Evolutionary conservation across 2,888 invertebrate species (phyloP).

Genomic region (Carpatolechia fugitivella): DNA sequence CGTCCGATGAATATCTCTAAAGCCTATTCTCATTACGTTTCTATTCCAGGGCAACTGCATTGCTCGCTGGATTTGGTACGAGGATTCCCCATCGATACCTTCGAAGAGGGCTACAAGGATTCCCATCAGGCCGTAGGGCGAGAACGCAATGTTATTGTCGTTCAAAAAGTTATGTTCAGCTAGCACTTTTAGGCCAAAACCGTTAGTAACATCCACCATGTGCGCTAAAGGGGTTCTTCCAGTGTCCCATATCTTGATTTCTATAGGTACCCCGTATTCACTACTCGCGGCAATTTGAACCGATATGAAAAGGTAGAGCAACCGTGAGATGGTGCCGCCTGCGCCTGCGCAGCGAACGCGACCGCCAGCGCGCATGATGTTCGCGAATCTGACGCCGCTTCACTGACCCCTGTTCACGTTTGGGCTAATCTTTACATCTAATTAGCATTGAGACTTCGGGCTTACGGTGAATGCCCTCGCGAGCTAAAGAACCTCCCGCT

Average conservation of each 20-base stretch:
- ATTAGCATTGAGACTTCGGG: slow-evolving; percentile 60
- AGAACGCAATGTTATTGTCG: slow-evolving; percentile 90
- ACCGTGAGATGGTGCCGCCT: slow-evolving; percentile 43
- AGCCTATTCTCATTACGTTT: slow-evolving; percentile 86
- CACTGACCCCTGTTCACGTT: slow-evolving; percentile 46
- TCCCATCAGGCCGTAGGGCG: slow-evolving; percentile 89
- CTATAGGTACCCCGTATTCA: slow-evolving; percentile 62
- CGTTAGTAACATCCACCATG: slow-evolving; percentile 90
- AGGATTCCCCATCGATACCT: slow-evolving; percentile 86
- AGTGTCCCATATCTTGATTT: slow-evolving; percentile 69
- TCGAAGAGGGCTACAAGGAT: slow-evolving; percentile 89
- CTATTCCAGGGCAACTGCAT: slow-evolving; percentile 86
- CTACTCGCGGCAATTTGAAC: slow-evolving; percentile 31
- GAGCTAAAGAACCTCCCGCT: slow-evolving; percentile 9
- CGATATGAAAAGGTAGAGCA: slow-evolving; percentile 36
- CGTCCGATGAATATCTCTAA: slow-evolving; percentile 89
- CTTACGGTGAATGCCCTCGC: slow-evolving; percentile 73
- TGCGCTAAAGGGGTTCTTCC: slow-evolving; percentile 81
- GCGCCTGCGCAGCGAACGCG: slow-evolving; percentile 47
- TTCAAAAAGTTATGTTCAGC: slow-evolving; percentile 85
- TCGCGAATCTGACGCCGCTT: slow-evolving; percentile 59
- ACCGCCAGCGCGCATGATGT: slow-evolving; percentile 58
- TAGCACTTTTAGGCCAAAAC: slow-evolving; percentile 84
- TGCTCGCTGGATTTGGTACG: slow-evolving; percentile 84
- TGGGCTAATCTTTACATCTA: slow-evolving; percentile 59